These are phyloP conservation scores for Pholis gunnellus DNA, from an alignment of 2,113 vertebrate genomes.

Conservation along the genomic window DNA sequence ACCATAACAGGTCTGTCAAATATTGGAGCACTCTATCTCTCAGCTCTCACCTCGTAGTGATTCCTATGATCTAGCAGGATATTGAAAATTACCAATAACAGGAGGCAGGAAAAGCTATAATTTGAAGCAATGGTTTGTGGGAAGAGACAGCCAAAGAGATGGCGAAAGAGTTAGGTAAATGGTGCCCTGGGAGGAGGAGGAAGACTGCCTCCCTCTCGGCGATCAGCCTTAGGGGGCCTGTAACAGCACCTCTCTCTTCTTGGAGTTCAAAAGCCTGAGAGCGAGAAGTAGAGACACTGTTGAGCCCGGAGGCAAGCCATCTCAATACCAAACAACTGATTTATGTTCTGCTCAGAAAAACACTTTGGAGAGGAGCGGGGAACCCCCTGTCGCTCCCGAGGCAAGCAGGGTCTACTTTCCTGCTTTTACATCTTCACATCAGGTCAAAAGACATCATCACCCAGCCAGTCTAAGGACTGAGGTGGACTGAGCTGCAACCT, in stretches of 20 bases:
- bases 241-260: conserved; percentile 35
- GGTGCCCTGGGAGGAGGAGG: neutral
- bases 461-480: neutral
- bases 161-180: neutral
- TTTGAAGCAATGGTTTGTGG: conserved; percentile 15
- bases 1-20: conserved; percentile 13
- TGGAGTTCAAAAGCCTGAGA: conserved; percentile 37
- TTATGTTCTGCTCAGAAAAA: conserved; percentile 36
- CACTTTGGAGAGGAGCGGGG: conserved; percentile 33
- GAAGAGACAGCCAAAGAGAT: neutral
- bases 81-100: conserved; percentile 28
- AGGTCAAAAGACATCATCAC: conserved; percentile 5
- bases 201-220: conserved; percentile 11
- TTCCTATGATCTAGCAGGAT: conserved; percentile 15
- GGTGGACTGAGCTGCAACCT: neutral
- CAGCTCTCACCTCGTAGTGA: neutral
- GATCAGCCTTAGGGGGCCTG: conserved; percentile 46
- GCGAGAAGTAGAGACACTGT: conserved; percentile 25
- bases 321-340: conserved; percentile 39
- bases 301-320: conserved; percentile 24
- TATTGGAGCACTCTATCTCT: neutral
- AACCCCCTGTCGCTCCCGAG: conserved; percentile 27
- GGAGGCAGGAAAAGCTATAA: conserved; percentile 19
- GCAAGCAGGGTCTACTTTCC: conserved; percentile 19
- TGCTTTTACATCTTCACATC: conserved; percentile 32